Evolutionary conservation across 2,797 vertebrate genomes (phyloP), one percentile per base, ranked within the genome.

Genomic region (Epinephelus coioides): DNA sequence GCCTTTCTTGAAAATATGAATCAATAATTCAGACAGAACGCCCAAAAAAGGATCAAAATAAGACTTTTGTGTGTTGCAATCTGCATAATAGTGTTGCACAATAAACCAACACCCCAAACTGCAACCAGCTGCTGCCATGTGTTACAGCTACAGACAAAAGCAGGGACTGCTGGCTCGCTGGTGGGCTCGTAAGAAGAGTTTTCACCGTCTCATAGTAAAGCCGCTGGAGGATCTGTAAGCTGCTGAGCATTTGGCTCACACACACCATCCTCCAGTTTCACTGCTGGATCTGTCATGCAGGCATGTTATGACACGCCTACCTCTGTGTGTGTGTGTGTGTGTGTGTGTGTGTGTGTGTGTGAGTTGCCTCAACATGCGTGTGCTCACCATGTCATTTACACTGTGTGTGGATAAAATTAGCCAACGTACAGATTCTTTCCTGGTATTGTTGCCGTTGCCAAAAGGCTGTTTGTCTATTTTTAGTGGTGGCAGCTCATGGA

Each of bases 381-480:
- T 54, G 67, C 50, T 72, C 23, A 2, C 25, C n/a, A 47, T 85
- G 67, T 55, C 73, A 67, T 76, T 81, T 62, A 81, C 80, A 73
- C 66, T 57, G 69, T 74, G 71, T 25, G 27, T 64, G 75, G 79
- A 78, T 94, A 93, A 88, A 89, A 91, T 94, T 92, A 93, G 89
- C 78, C 56, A 0, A 47, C 13, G 0, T 55, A 75, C 76, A 76
- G 82, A 90, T 94, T 93, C 76, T 92, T 94, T 94, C 93, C 93
- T 92, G 91, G 89, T 85, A 92, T 95, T 94, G 93, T 95, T 94
- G 79, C 78, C n/a, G 15, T 81, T 34, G 60, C 92, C 87, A 69
- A 79, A 89, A 83, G 78, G 73, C 74, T 34, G 68, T 76, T 70
- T 38, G 71, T 73, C 89, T 95, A 93, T 93, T 92, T 92, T 91